These are phyloP conservation scores for Hirudinaria manillensis DNA, from an alignment of 2,888 invertebrate genomes.

Conservation along the genomic window DNA sequence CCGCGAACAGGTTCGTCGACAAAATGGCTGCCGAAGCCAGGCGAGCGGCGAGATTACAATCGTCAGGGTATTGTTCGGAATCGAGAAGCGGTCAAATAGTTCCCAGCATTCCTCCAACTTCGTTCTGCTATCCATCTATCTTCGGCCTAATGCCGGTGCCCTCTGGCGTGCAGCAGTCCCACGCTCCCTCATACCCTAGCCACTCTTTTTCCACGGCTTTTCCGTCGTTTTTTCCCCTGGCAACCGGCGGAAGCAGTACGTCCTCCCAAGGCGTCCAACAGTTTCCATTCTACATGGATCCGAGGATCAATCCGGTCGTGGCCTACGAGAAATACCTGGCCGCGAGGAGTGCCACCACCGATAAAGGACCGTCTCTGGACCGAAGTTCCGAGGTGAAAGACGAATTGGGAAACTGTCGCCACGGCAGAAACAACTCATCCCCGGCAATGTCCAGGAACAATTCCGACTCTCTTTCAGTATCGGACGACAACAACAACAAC, in stretches of 20 bases:
- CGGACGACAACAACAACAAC: slow-evolving; percentile 8
- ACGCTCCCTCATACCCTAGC: no score
- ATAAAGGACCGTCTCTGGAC: no score
- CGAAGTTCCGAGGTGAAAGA: no score
- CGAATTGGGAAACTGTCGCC: no score
- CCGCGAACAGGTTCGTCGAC: slow-evolving; percentile 15
- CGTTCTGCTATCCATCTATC: not conserved
- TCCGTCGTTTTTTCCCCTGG: no score
- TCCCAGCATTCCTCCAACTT: not conserved
- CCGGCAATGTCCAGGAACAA: slow-evolving; percentile 3
- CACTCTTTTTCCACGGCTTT: no score
- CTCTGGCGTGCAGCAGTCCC: not conserved
- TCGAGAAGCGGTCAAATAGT: not conserved
- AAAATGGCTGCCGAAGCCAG: slow-evolving; percentile 22
- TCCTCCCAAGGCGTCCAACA: no score
- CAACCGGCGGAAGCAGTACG: no score
- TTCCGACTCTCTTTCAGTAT: not conserved
- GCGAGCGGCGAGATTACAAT: slow-evolving; percentile 19
- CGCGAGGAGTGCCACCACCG: not conserved
- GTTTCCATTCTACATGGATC: not conserved
- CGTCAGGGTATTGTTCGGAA: slow-evolving; percentile 25
- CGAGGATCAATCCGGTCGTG: slow-evolving; percentile 8
- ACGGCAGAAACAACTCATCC: not conserved
- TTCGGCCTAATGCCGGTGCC: slow-evolving; percentile 10
- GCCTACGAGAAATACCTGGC: slow-evolving; percentile 22